Evolutionary conservation across 2,888 invertebrate genomes (phyloP), one percentile per base, ranked within the genome.

Genomic region (Cosmopolites sordidus): DNA sequence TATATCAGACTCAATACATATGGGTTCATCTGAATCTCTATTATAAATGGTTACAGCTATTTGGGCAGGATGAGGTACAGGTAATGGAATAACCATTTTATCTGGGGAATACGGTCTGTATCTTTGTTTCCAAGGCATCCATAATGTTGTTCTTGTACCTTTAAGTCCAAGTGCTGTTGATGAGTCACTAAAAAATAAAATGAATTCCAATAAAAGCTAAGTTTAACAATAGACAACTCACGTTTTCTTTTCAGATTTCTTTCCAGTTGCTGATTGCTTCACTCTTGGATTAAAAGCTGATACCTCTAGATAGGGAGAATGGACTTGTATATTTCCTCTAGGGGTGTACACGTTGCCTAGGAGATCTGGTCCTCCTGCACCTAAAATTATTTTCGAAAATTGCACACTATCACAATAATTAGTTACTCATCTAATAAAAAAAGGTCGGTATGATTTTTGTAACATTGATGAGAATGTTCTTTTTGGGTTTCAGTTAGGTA

Each of bases 1-100:
- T 16, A 87, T 75, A 58, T 91, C 90, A 0, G 89, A 87, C 64
- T 94, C 93, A 45, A 92, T 75, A 1, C 89, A 86, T 63, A 94
- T 89, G 0, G 92, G 91, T 71, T 89, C 88, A 63, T 94, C 92
- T 0, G 91, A 86, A 67, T 90, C 91, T 42, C 92, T 77, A 78
- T 92, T 92, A 73, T 92, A 88, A 67, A 94, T 87, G 45, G 91
- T 88, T 41, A 93, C 83, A 48, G 92, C 89, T 67, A 94, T 92
- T 67, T 86, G 83, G 46, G 89, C 89, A 43, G 94, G 93, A 77
- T 90, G 91, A 30, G 93, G 89, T 59, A 92, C 83, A n/a, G 91
- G 92, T 62, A 93, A 78, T 17, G 92, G 92, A 66, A 90, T 87
- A 44, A 86, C 77, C 60, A 90, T 75, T 67, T 89, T 89, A 64